These are phyloP conservation scores for Nineta flava DNA, from an alignment of 2,888 invertebrate species.

Conservation along the genomic window DNA sequence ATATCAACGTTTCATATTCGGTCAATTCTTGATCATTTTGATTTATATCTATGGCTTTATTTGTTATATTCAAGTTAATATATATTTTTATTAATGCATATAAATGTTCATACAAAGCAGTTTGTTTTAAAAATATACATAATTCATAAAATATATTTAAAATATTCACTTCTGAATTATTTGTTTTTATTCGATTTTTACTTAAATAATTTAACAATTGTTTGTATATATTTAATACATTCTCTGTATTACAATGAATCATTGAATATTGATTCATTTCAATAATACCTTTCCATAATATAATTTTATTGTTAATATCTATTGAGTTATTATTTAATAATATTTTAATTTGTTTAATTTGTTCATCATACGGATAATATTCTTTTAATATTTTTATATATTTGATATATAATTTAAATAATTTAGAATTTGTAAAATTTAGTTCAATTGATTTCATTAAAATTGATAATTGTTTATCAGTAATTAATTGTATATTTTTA, in stretches of 20 bases:
- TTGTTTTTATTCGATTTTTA: slow-evolving; percentile 24
- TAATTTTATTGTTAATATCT: slow-evolving; percentile 18
- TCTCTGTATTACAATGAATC: slow-evolving; percentile 42
- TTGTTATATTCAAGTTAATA: slow-evolving; percentile 45
- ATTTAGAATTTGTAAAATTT: too few species aligned
- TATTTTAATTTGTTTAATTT: too few species aligned
- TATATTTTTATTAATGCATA: slow-evolving; percentile 27
- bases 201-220: slow-evolving; percentile 31
- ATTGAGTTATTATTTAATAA: too few species aligned
- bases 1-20: slow-evolving; percentile 43
- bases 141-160: slow-evolving; percentile 33
- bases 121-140: slow-evolving; percentile 46
- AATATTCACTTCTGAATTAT: slow-evolving; percentile 24
- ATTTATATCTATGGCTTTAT: slow-evolving; percentile 19
- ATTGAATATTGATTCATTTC: slow-evolving; percentile 38
- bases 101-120: slow-evolving; percentile 22
- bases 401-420: too few species aligned
- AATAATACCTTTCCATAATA: slow-evolving; percentile 35
- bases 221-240: slow-evolving; percentile 38
- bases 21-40: slow-evolving; percentile 28
- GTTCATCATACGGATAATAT: too few species aligned
- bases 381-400: too few species aligned
- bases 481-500: too few species aligned
- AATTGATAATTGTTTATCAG: too few species aligned
- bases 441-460: too few species aligned